These are phyloP conservation scores for Pararge aegeria DNA, from an alignment of 1,140 invertebrate species.

Conservation along the genomic window DNA sequence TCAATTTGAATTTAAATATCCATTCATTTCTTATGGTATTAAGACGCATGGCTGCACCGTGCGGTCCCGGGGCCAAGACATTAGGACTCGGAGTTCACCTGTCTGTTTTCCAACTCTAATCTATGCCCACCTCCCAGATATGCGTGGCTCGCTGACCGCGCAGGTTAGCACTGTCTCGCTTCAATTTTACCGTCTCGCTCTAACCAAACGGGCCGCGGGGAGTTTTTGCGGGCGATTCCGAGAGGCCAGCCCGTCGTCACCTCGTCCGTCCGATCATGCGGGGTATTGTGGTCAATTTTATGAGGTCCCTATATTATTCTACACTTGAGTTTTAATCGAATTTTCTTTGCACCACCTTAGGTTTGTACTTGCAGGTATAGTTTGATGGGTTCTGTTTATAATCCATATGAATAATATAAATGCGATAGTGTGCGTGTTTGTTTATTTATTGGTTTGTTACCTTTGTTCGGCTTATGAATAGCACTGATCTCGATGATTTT, in stretches of 20 bases:
- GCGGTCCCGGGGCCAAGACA: too few species aligned
- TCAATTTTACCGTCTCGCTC: neutral
- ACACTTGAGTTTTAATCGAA: neutral
- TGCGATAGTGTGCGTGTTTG: too few species aligned
- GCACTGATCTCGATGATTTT: too few species aligned
- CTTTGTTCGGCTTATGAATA: too few species aligned
- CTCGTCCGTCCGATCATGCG: constrained; percentile 10
- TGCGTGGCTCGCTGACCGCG: constrained; percentile 8
- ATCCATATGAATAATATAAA: too few species aligned
- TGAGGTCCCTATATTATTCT: neutral
- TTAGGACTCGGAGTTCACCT: too few species aligned
- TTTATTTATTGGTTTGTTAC: too few species aligned
- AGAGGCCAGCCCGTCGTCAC: constrained; percentile 7
- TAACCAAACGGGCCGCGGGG: constrained; percentile 5
- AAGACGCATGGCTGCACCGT: too few species aligned
- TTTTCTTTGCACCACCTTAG: neutral
- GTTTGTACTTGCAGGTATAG: too few species aligned
- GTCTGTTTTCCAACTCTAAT: neutral
- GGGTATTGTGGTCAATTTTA: constrained; percentile 6
- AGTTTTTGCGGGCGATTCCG: constrained; percentile 8
- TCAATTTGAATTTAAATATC: too few species aligned
- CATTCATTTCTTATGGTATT: too few species aligned
- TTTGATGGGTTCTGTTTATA: too few species aligned
- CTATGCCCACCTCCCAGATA: constrained; percentile 8
- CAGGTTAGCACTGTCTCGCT: neutral